Evolutionary conservation across 2,113 vertebrate species (phyloP).

Genomic region (Todiramphus chloris): DNA sequence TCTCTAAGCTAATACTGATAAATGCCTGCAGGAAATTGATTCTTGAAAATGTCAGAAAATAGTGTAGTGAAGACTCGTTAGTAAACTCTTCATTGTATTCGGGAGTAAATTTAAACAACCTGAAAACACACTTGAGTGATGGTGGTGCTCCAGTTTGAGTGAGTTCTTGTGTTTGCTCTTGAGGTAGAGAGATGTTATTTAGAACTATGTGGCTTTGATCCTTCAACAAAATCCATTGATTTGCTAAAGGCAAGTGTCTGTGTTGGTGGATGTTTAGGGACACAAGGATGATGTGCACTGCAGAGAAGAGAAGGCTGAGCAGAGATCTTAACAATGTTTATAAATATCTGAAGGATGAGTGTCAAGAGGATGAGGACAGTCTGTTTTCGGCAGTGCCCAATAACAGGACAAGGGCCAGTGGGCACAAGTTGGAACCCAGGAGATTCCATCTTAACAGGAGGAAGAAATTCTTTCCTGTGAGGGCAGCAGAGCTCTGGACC

Average conservation of each 20-base stretch:
- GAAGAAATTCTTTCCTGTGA: too few species aligned
- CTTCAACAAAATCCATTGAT: background rate
- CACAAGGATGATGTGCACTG: too few species aligned
- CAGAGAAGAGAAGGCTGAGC: background rate
- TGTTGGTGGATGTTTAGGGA: background rate
- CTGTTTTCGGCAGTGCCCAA: background rate
- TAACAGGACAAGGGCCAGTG: background rate
- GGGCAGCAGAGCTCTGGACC: too few species aligned
- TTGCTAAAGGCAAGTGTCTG: background rate
- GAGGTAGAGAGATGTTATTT: background rate
- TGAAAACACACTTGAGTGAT: background rate
- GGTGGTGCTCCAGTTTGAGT: background rate
- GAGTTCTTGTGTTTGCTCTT: background rate
- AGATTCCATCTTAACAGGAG: background rate
- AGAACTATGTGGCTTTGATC: background rate
- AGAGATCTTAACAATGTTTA: background rate
- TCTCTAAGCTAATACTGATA: background rate
- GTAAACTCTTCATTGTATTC: background rate
- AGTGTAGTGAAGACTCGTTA: background rate
- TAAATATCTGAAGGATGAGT: background rate
- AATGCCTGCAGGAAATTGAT: background rate
- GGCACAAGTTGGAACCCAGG: background rate
- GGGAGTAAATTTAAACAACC: background rate
- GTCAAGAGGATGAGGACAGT: background rate
- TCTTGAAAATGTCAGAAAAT: background rate